Base-by-base conservation (phyloP, 2,797 vertebrate species). In the Liparis tanakae region DNA sequence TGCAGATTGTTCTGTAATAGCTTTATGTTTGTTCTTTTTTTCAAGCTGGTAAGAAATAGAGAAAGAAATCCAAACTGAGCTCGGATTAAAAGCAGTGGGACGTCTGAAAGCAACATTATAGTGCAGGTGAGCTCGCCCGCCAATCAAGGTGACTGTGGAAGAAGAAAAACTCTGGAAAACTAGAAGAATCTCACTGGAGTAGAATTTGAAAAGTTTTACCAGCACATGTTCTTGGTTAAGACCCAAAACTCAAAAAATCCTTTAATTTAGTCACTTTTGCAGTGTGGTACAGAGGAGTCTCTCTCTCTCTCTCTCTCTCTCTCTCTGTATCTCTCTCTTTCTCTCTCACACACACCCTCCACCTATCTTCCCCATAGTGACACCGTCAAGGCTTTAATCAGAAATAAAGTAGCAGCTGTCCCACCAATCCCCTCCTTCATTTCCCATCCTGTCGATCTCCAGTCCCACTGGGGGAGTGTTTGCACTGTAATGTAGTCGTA, bases 361-460 rank as follows among this genome's bases (percentile, higher is more conserved):
- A 50, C 50, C 43, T 46, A 76, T 82, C 74, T 80, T 63, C 70
- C 79, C 85, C 72, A 43, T 53, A 68, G 76, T 89, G 80, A 89
- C 83, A 78, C 85, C 83, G 84, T 88, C 88, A 89, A 61, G 74
- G 70, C 86, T 94, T 94, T 94, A 89, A 94, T 93, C 87, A 89
- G 81, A 90, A 91, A 89, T 85, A 88, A 85, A 83, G 76, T 50
- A 86, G 84, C 91, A 92, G 88, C 90, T 91, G 91, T 91, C 79
- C 79, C 87, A 76, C 83, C 88, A 88, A 89, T 90, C 89, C 88
- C 74, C 44, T 43, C 71, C 78, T 87, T 83, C 81, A 80, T 72
- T 22, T 7, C 68, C 70, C 48, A 75, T 73, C 85, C 70, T 70
- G 71, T 88, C 82, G 86, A 80, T 56, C 76, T 72, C 13, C 0